Base-by-base conservation (phyloP, 1,140 invertebrate genomes). In the Drosophila lini region DNA sequence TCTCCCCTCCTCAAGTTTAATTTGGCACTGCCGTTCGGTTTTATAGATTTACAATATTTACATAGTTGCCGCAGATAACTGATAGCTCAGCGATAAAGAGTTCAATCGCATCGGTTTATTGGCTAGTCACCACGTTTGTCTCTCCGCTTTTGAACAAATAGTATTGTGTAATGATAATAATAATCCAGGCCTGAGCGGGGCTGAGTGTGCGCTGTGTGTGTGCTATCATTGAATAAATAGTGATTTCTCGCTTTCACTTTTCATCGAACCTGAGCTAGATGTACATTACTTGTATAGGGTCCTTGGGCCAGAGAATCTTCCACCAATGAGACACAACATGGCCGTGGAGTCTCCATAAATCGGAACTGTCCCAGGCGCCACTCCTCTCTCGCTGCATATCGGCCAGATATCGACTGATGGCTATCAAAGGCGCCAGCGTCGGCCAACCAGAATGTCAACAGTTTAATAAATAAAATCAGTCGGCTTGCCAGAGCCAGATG, bases 391-490 rank as follows among this genome's bases (percentile, higher is more conserved):
- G 38, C 22, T 19, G 47, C n/a, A 69, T 55, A 55, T 64, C 11
- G 61, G 45, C 62, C 68, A 41, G 74, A 81, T 81, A 85, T 85
- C 81, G 60, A 59, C 34, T 55, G 78, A 85, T 69, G 81, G 67
- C 67, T 73, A 85, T 84, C 81, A 55, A 68, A 64, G 48, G 73
- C 50, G 62, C 61, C 69, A 53, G 47, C 31, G n/a, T 50, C 31
- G 63, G 47, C 74, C 45, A 52, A 69, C 62, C 74, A 68, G 74
- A 78, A 89, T 84, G 84, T 88, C 83, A 88, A 88, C 83, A 82
- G 83, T 85, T 85, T 85, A 85, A 86, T 85, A 85, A 85, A 85
- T 85, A 85, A 85, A 86, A 85, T 85, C 78, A 78, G 78, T 85
- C 83, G 69, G 58, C 82, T 68, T 34, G 52, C 55, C 81, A 71